A percentile compares a stretch with the other conserved stretches of the same genome.
These are phyloP conservation scores for human DNA, from an alignment of 2,113 vertebrate species.

Conservation along the genomic window GRCh38 chr4:166869001-166869500, in stretches of 20 bases:
- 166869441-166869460: background rate
- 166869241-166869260: background rate
- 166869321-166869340: background rate
- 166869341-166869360: background rate
- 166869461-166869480: background rate
- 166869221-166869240: background rate
- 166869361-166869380: background rate
- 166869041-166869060: slow-evolving; percentile 61
- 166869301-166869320: background rate
- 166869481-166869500: background rate
- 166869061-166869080: slow-evolving; percentile 52
- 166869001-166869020: slow-evolving; percentile 36
- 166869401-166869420: background rate
- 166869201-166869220: slow-evolving; percentile 48
- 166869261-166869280: background rate
- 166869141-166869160: background rate
- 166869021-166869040: background rate
- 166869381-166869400: background rate
- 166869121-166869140: slow-evolving; percentile 46
- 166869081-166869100: slow-evolving; percentile 42
- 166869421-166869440: background rate
- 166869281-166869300: background rate
- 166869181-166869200: slow-evolving; percentile 44
- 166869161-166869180: slow-evolving; percentile 63
- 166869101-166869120: slow-evolving; percentile 43